Evolutionary conservation across 2,888 invertebrate species (phyloP), one percentile per base, ranked within the genome.

Genomic region (Idaea dimidiata): DNA sequence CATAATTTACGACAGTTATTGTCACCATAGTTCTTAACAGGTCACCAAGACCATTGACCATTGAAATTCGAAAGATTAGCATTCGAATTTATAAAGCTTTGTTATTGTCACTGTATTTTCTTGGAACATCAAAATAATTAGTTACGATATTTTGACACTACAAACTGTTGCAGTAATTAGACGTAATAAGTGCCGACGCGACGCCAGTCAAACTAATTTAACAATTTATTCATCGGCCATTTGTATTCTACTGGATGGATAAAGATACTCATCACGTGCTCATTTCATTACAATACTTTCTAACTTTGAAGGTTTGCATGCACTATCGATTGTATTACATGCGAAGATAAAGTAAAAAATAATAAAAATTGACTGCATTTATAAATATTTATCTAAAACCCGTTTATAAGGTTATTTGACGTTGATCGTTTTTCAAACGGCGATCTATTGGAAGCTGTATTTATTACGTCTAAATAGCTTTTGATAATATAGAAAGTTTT

Each of bases 191-290:
- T 43, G 43, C 43, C 43, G 8, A 43, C 43, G 43, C 43, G 8
- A 43, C 43, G 43, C 8, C 8, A 43, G 43, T 43, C 14, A 43
- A 43, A 4, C 14, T 14, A 43, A 14, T 43, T 33, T 66, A 69
- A 67, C 69, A 66, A 69, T 68, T 65, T 71, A 71, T 71, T 69
- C 69, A 71, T 66, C 61, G 64, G 57, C 58, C 69, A 71, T 69
- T 71, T 69, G 64, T 63, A 63, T 62, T 60, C 65, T 8, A 10
- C 24, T 24, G 24, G 43, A 43, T 43, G 43, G 43, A 7, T 43
- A 14, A 8, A 43, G 43, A 43, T 43, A 43, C 8, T 14, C 43
- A 14, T 43, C 43, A 8, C 43, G 3, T 10, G 43, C 10, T 43
- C 14, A 43, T 43, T 43, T 43, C 43, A 43, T 43, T 43, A 14